A percentile compares a stretch with the other conserved stretches of the same genome.
Conservation (phyloP, 2,797 vertebrate genomes). For the Okamejei kenojei region DNA sequence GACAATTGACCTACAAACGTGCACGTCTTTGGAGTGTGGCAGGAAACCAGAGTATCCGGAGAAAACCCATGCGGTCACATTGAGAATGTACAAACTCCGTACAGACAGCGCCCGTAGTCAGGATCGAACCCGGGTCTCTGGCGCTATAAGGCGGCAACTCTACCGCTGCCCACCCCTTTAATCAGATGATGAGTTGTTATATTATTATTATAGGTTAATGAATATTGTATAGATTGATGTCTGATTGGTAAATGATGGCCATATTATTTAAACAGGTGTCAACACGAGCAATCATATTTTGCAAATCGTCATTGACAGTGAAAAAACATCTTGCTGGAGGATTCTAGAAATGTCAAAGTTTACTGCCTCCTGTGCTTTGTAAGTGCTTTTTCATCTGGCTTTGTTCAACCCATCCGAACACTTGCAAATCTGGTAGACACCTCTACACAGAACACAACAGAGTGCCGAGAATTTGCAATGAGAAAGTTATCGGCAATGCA, state of each 20-base stretch:
- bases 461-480: not conserved
- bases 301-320: not conserved
- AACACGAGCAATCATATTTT: not conserved
- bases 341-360: not conserved
- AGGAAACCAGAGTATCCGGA: too few species aligned
- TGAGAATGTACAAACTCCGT: too few species aligned
- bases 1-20: too few species aligned
- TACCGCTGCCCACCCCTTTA: too few species aligned
- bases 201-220: not conserved
- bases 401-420: not conserved
- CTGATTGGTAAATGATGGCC: not conserved
- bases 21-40: too few species aligned
- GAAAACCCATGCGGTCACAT: too few species aligned
- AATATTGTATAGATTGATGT: not conserved
- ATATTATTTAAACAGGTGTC: conserved; percentile 5
- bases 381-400: not conserved
- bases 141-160: too few species aligned
- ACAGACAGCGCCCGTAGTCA: too few species aligned
- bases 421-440: not conserved
- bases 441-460: not conserved
- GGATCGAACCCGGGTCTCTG: too few species aligned
- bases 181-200: not conserved
- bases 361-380: not conserved
- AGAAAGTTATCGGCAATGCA: not conserved
- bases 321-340: not conserved